Percentiles rank a stretch among this genome's conserved stretches.
Evolutionary conservation across 2,888 invertebrate genomes (phyloP).

Genomic region (Dryomyza anilis): DNA sequence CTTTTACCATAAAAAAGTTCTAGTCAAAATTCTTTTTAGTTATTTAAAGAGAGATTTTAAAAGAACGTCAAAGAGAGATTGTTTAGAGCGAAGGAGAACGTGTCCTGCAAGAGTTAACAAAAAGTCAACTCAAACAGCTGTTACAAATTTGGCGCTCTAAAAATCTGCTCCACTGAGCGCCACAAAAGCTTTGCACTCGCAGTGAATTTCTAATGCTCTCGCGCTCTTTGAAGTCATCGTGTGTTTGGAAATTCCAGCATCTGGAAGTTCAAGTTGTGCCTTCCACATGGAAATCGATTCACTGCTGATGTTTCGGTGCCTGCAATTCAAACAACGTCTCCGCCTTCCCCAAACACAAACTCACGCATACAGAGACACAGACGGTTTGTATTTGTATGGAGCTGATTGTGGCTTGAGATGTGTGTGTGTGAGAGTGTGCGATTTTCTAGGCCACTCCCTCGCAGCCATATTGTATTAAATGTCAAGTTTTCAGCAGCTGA

Average conservation of each 20-base stretch:
- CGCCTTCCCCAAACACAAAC: constrained; percentile 24
- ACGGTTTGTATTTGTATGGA: neutral
- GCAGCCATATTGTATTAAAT: constrained; percentile 57
- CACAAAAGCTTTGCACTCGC: too few relatives aligned
- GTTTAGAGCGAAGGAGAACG: too few relatives aligned
- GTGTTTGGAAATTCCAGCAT: neutral
- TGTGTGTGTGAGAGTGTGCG: constrained; percentile 5
- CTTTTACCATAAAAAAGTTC: too few relatives aligned
- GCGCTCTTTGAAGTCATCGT: too few relatives aligned
- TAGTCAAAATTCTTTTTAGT: too few relatives aligned
- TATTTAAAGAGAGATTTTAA: too few relatives aligned
- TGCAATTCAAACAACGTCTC: constrained; percentile 21
- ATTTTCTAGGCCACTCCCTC: constrained; percentile 58
- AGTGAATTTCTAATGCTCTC: too few relatives aligned
- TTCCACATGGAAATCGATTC: constrained; percentile 1
- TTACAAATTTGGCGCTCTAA: too few relatives aligned
- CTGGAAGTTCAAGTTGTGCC: neutral
- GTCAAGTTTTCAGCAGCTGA: constrained; percentile 16
- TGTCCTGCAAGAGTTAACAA: too few relatives aligned
- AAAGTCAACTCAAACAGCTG: too few relatives aligned
- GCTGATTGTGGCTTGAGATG: neutral
- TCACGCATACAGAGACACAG: neutral
- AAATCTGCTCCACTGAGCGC: too few relatives aligned
- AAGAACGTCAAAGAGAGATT: too few relatives aligned
- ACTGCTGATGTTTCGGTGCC: neutral